Conservation (phyloP, 2,113 vertebrate genomes). For the Triplophysa rosa region DNA sequence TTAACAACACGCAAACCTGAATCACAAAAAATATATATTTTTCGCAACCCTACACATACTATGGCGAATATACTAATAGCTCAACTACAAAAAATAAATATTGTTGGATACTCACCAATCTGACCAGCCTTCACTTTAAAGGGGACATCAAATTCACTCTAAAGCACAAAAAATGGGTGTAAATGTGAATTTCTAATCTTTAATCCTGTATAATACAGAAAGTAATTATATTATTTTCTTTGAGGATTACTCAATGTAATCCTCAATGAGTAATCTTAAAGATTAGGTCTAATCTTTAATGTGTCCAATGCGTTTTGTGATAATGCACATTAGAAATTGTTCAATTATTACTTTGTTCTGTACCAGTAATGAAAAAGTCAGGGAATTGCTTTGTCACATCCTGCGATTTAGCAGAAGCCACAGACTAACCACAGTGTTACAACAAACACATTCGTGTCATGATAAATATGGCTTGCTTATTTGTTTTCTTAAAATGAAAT, state of each 20-base stretch:
- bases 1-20: neutral
- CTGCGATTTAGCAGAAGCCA: neutral
- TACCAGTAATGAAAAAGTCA: too few relatives aligned
- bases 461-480: neutral
- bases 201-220: neutral
- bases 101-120: constrained; percentile 81
- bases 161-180: neutral
- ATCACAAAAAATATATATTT: neutral
- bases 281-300: too few relatives aligned
- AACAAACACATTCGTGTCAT: neutral
- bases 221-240: neutral
- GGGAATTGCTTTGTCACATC: too few relatives aligned
- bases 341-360: too few relatives aligned
- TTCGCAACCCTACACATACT: neutral
- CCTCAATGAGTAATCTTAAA: too few relatives aligned
- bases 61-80: neutral
- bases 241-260: too few relatives aligned
- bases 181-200: neutral
- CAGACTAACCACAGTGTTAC: constrained; percentile 3
- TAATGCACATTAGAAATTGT: neutral
- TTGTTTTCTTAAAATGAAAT: neutral
- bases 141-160: constrained; percentile 93
- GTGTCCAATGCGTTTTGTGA: neutral
- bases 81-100: too few relatives aligned
- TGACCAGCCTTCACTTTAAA: constrained; percentile 95